A percentile compares a stretch with the other conserved stretches of the same genome.
These are phyloP conservation scores for Lumbricus terrestris DNA, from an alignment of 2,888 invertebrate species.

Conservation along the genomic window DNA sequence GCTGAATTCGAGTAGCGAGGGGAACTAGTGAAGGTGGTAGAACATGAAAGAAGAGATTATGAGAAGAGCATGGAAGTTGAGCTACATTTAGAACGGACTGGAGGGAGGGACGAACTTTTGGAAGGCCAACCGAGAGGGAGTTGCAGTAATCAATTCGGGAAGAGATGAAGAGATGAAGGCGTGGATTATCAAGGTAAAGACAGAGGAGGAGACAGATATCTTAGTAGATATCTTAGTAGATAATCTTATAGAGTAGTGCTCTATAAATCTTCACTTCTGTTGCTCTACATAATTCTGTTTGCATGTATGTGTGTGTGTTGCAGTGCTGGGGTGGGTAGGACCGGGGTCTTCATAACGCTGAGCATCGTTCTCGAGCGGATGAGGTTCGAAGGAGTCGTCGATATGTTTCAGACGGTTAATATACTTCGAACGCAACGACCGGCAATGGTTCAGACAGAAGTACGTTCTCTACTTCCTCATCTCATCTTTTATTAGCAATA, in stretches of 20 bases:
- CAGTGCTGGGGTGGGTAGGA: slow-evolving; percentile 96
- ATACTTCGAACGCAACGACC: slow-evolving; percentile 95
- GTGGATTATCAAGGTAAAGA: no score
- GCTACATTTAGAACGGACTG: no score
- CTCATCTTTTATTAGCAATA: neutral
- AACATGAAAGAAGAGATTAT: no score
- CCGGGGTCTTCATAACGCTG: slow-evolving; percentile 96
- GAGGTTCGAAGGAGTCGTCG: slow-evolving; percentile 97
- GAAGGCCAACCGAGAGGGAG: no score
- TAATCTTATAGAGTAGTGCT: neutral
- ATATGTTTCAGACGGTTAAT: slow-evolving; percentile 98
- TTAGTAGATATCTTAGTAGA: neutral
- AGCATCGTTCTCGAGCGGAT: slow-evolving; percentile 97
- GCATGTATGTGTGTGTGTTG: slow-evolving; percentile 10
- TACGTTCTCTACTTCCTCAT: no score
- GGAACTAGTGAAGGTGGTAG: no score
- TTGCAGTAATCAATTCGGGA: no score
- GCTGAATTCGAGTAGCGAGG: no score
- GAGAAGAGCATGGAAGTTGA: no score
- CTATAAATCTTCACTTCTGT: neutral
- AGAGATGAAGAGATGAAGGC: no score
- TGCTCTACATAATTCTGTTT: neutral
- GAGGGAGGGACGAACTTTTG: no score
- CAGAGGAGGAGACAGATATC: no score
- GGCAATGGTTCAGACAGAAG: slow-evolving; percentile 99